phyloP scores from a whole-genome alignment of 1,140 invertebrate species.

The Zaprionus taronus region DNA sequence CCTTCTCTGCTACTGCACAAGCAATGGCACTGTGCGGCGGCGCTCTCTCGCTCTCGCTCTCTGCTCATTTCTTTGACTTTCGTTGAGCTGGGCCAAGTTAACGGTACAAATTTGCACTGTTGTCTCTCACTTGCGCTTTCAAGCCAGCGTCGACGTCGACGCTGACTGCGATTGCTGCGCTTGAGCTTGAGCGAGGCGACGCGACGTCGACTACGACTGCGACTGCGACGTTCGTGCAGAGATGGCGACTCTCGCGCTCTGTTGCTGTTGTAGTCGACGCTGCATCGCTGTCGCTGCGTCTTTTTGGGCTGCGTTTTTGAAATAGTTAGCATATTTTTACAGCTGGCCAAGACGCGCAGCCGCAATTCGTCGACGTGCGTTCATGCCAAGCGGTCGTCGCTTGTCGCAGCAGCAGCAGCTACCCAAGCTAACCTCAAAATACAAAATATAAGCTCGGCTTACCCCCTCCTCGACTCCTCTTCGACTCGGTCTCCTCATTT shows the following conservation, averaged over 20 bases:
- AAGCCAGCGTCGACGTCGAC: constrained; percentile 17
- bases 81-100: constrained; percentile 47
- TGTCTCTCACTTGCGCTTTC: constrained; percentile 70
- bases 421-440: constrained; percentile 11
- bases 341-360: constrained; percentile 81
- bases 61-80: constrained; percentile 52
- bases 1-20: not conserved
- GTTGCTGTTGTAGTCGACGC: constrained; percentile 16
- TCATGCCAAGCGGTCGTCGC: constrained; percentile 79
- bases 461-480: not conserved
- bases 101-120: constrained; percentile 53
- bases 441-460: constrained; percentile 1
- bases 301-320: constrained; percentile 80
- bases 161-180: constrained; percentile 11
- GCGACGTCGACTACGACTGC: not conserved
- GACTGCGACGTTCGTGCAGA: constrained; percentile 13
- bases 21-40: not conserved
- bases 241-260: constrained; percentile 34
- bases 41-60: constrained; percentile 6
- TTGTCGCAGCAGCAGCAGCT: constrained; percentile 49
- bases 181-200: constrained; percentile 27
- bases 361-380: constrained; percentile 83
- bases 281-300: constrained; percentile 5
- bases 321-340: constrained; percentile 84
- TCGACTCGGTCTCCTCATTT: not conserved